These are phyloP conservation scores for Thaumatotibia leucotreta DNA, from an alignment of 1,140 invertebrate genomes.

Conservation along the genomic window DNA sequence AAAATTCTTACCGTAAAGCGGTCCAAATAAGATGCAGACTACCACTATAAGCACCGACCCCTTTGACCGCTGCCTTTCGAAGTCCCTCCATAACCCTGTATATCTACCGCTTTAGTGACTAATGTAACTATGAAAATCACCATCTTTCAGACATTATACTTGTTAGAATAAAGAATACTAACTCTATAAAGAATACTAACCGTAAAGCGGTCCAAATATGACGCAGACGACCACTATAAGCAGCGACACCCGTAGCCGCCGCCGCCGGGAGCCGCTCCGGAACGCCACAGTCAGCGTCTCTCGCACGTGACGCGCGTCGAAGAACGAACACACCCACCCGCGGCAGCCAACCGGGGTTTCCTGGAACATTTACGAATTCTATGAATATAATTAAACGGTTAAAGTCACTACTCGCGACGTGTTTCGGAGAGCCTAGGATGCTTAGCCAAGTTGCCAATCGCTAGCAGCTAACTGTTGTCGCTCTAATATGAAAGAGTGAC, in stretches of 20 bases:
- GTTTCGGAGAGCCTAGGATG: too few species aligned
- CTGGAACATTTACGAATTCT: slow-evolving; percentile 28
- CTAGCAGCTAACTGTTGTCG: too few species aligned
- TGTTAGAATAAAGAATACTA: too few species aligned
- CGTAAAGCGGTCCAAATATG: slow-evolving; percentile 74
- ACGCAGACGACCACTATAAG: slow-evolving; percentile 74
- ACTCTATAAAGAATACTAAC: too few species aligned
- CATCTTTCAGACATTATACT: too few species aligned
- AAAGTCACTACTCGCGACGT: not conserved
- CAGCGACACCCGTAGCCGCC: slow-evolving; percentile 66
- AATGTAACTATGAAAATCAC: too few species aligned
- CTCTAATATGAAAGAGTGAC: too few species aligned
- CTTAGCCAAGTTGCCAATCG: too few species aligned
- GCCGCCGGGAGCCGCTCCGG: slow-evolving; percentile 60
- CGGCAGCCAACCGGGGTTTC: slow-evolving; percentile 58
- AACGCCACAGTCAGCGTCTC: slow-evolving; percentile 75
- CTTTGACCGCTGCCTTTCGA: slow-evolving; percentile 51
- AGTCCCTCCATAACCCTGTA: slow-evolving; percentile 70
- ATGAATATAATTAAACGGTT: not conserved
- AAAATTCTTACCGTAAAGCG: slow-evolving; percentile 58
- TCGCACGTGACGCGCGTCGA: slow-evolving; percentile 69
- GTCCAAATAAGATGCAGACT: slow-evolving; percentile 73
- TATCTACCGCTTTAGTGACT: too few species aligned
- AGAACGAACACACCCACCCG: slow-evolving; percentile 69
- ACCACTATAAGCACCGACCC: slow-evolving; percentile 73